Conservation (phyloP, 2,797 vertebrate species). For the Chanos chanos region DNA sequence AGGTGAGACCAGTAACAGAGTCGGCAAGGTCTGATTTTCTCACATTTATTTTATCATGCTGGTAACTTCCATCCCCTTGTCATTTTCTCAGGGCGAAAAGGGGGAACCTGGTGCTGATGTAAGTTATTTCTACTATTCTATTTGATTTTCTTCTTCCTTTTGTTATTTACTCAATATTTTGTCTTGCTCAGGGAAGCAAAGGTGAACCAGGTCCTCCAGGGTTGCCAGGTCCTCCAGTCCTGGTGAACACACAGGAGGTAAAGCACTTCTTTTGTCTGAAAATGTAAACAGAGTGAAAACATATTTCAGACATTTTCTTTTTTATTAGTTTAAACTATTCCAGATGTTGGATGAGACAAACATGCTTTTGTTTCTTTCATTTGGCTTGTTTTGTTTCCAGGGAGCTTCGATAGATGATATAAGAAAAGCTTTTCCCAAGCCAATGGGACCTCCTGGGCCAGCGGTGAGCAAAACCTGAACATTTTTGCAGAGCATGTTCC, state of each 20-base stretch:
- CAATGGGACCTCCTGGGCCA: constrained; percentile 73
- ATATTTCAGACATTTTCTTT: too few relatives aligned
- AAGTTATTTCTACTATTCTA: constrained; percentile 48
- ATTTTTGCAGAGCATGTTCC: too few relatives aligned
- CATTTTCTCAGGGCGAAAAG: constrained; percentile 63
- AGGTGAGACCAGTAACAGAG: constrained; percentile 54
- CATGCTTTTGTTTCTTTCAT: not conserved
- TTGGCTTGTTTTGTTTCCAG: constrained; percentile 42
- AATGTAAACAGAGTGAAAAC: too few relatives aligned
- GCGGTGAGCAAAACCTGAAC: constrained; percentile 61
- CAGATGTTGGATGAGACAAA: not conserved
- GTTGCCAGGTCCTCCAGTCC: constrained; percentile 65
- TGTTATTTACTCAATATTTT: not conserved
- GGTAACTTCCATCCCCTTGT: constrained; percentile 2
- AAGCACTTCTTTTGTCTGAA: constrained; percentile 14
- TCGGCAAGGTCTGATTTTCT: not conserved
- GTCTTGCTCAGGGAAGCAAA: constrained; percentile 62
- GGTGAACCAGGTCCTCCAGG: constrained; percentile 69
- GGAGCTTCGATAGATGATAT: constrained; percentile 63
- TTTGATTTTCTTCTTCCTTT: not conserved
- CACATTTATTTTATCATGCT: not conserved
- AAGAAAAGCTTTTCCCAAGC: constrained; percentile 66
- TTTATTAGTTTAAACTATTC: too few relatives aligned
- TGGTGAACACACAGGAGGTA: constrained; percentile 67
- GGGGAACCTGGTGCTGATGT: constrained; percentile 65